Evolutionary conservation across 1,140 invertebrate genomes (phyloP).

Genomic region (Apis laboriosa): DNA sequence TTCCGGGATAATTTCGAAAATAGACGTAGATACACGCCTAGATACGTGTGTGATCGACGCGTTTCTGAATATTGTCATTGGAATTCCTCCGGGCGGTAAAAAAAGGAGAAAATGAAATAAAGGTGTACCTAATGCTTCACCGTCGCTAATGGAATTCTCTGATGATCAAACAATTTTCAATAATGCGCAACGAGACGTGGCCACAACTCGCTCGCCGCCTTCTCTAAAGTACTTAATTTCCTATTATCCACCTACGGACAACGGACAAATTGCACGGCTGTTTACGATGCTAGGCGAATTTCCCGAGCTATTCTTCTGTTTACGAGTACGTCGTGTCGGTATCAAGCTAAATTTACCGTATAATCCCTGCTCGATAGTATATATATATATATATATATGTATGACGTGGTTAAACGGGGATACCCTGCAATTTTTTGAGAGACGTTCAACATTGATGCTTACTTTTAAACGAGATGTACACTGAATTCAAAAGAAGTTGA

Average conservation of each 20-base stretch:
- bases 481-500: too few species aligned
- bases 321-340: not conserved
- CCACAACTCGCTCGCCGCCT: not conserved
- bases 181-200: not conserved
- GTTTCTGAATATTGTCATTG: conserved; percentile 4
- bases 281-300: not conserved
- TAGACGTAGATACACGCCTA: not conserved
- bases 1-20: conserved; percentile 1
- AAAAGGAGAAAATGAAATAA: conserved; percentile 12
- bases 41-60: not conserved
- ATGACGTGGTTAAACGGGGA: not conserved
- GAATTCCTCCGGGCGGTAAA: too few species aligned
- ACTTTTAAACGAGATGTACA: too few species aligned
- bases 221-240: not conserved
- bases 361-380: not conserved
- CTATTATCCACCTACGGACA: not conserved
- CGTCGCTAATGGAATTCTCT: conserved; percentile 24
- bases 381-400: not conserved
- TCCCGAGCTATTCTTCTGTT: not conserved
- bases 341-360: not conserved
- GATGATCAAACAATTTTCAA: conserved; percentile 35
- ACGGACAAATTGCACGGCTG: not conserved
- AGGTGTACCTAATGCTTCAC: conserved; percentile 11
- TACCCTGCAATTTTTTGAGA: too few species aligned
- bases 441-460: too few species aligned